A percentile compares a stretch with the other conserved stretches of the same genome.
Conservation (phyloP, 2,113 vertebrate species). For the Anarrhichthys ocellatus region DNA sequence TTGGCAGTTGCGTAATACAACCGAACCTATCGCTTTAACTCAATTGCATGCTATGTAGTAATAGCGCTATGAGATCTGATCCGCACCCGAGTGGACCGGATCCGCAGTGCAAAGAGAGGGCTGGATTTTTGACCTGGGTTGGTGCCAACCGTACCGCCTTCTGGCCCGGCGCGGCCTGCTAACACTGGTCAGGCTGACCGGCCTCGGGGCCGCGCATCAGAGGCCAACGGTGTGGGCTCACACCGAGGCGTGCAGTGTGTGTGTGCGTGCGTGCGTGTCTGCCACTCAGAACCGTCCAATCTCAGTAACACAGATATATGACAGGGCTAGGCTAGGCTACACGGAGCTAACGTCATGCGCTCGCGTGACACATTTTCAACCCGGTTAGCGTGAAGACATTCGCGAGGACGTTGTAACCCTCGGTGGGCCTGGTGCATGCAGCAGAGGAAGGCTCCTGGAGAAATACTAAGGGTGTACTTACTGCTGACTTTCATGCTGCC, state of each 20-base stretch:
- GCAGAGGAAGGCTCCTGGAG: constrained; percentile 6
- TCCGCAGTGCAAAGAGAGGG: constrained; percentile 22
- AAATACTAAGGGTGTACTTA: constrained; percentile 86
- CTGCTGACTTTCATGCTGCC: constrained; percentile 99
- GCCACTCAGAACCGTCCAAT: constrained; percentile 35
- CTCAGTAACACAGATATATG: constrained; percentile 48
- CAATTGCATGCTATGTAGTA: constrained; percentile 42
- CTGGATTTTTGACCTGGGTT: constrained; percentile 39
- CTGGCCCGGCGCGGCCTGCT: constrained; percentile 70
- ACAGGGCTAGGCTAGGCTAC: constrained; percentile 54
- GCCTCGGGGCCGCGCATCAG: constrained; percentile 52
- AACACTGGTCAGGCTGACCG: constrained; percentile 49
- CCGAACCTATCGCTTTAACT: constrained; percentile 57
- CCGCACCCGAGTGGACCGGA: constrained; percentile 18
- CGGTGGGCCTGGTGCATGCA: constrained; percentile 55
- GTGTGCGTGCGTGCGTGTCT: neutral
- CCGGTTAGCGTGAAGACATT: constrained; percentile 11
- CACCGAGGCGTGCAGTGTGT: neutral
- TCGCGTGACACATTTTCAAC: constrained; percentile 26
- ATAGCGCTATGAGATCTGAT: constrained; percentile 25
- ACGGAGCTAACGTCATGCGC: constrained; percentile 43
- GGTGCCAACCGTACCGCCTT: constrained; percentile 46
- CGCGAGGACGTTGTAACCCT: constrained; percentile 1
- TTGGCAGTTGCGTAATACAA: constrained; percentile 77
- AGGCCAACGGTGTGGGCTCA: constrained; percentile 28